Base-by-base conservation (phyloP, 2,797 vertebrate species). In the Rhinophrynus dorsalis region DNA sequence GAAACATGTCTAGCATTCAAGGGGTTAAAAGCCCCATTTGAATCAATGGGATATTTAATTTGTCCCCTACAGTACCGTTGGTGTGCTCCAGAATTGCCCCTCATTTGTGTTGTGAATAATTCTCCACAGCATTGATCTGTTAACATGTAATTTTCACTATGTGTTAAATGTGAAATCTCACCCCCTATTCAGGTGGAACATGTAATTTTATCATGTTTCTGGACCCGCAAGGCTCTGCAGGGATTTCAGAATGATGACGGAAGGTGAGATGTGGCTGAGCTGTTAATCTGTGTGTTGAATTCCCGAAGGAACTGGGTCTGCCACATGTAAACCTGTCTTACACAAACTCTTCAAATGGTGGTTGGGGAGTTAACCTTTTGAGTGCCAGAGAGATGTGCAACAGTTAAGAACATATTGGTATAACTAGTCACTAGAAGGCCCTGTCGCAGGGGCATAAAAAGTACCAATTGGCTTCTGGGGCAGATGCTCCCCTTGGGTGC, bases 161-260 rank as follows among this genome's bases (percentile, higher is more conserved):
- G 32, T 56, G 50, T 15, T 63, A 50, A 30, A 23, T 71, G 68
- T 56, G 52, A 64, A 71, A 64, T 21, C 29, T 71, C 56, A 71
- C 68, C 57, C 51, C 47, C 47, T 32, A 64, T 47, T 56, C 17
- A 47, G 40, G 51, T 47, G 42, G 54, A 71, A 8, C 40, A 63
- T 57, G 51, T 54, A 48, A 48, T 50, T 21, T 30, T 57, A 50
- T 57, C 54, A 56, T 21, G 24, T 63, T 45, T 64, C 59, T 42
- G 18, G 63, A 11, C 24, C 42, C 60, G 40, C 17, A 55, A 15
- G 20, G 30, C 38, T 57, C 26, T 47, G 24, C 15, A 29, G 68
- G 59, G 59, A 38, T 30, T 57, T 40, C 33, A 23, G 21, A 70
- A 37, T 15, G 17, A 45, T 23, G 20, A 48, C n/a, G 44, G 55